Conservation (phyloP, 2,113 vertebrate species). For the Diadophis punctatus region DNA sequence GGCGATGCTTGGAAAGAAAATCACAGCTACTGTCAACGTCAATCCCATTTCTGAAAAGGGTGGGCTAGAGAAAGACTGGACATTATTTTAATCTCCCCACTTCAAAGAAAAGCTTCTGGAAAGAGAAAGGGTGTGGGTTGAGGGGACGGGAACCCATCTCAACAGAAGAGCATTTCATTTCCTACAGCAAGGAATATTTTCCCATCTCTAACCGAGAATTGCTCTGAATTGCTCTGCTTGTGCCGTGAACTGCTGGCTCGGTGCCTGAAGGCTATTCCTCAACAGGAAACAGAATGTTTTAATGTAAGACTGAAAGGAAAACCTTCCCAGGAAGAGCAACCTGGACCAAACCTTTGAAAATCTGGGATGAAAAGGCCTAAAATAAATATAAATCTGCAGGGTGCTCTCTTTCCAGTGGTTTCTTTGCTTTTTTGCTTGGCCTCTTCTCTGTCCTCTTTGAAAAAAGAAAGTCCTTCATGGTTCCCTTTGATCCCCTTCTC, state of each 20-base stretch:
- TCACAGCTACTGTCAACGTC: slow-evolving; percentile 24
- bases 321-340: slow-evolving; percentile 82
- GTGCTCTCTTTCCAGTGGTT: slow-evolving; percentile 29
- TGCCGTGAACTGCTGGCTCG: slow-evolving; percentile 74
- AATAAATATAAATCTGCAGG: slow-evolving; percentile 79
- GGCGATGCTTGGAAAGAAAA: background rate
- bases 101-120: slow-evolving; percentile 70
- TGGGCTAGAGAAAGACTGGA: slow-evolving; percentile 58
- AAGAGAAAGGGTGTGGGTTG: slow-evolving; percentile 23
- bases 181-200: slow-evolving; percentile 73
- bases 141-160: slow-evolving; percentile 56
- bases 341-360: slow-evolving; percentile 76
- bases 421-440: slow-evolving; percentile 55
- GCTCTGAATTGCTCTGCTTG: slow-evolving; percentile 81
- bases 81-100: slow-evolving; percentile 84
- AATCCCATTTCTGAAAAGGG: slow-evolving; percentile 63
- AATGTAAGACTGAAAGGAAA: slow-evolving; percentile 79
- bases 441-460: slow-evolving; percentile 65
- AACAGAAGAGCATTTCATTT: slow-evolving; percentile 84
- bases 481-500: slow-evolving; percentile 72
- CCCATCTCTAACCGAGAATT: slow-evolving; percentile 73
- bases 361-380: slow-evolving; percentile 75
- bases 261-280: slow-evolving; percentile 74
- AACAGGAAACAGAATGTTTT: slow-evolving; percentile 84
- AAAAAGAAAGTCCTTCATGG: slow-evolving; percentile 59